Evolutionary conservation across 2,797 vertebrate genomes (phyloP).

Genomic region (Otolemur crassicaudatus): DNA sequence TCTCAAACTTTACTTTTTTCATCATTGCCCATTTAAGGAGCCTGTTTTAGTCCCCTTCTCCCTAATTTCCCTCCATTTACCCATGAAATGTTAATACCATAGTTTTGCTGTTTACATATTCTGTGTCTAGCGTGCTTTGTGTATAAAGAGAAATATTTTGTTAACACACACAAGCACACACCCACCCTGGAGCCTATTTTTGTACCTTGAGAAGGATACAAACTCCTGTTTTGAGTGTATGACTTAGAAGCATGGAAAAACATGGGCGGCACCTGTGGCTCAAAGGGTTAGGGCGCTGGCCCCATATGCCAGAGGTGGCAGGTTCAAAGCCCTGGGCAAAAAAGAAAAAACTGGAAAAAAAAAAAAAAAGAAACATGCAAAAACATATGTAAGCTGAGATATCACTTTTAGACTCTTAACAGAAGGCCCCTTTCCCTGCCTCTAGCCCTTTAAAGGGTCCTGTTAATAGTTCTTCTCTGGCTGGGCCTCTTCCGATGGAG

Average conservation of each 20-base stretch:
- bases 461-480: not conserved
- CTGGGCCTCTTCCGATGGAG: not conserved
- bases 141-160: not conserved
- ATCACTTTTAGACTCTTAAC: not conserved
- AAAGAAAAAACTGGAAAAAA: no score
- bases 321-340: no score
- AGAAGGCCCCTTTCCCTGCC: not conserved
- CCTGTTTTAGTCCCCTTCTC: fast-evolving
- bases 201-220: not conserved
- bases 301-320: no score
- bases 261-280: no score
- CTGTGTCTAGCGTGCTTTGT: not conserved
- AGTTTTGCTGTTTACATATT: not conserved
- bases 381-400: not conserved
- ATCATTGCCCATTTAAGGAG: not conserved
- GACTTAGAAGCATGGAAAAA: not conserved
- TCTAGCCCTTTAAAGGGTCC: not conserved
- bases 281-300: no score
- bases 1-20: not conserved
- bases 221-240: not conserved
- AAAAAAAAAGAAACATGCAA: not conserved
- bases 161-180: not conserved
- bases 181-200: not conserved
- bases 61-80: not conserved
- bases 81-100: not conserved